phyloP scores from a whole-genome alignment of 1,140 invertebrate genomes.

The Charaxes varanes region DNA sequence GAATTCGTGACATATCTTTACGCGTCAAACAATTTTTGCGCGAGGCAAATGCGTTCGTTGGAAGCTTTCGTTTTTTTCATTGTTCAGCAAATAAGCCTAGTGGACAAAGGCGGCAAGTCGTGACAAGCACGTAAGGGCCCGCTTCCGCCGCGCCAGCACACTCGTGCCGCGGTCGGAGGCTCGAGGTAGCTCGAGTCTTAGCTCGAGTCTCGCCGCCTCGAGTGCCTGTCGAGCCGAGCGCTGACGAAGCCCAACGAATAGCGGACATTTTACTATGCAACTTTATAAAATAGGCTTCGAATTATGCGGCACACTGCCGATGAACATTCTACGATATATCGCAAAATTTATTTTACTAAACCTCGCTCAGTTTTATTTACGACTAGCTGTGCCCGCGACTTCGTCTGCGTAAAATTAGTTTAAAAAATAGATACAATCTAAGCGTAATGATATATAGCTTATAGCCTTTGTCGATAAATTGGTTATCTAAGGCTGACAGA shows the following conservation, averaged over 20 bases:
- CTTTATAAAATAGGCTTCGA: slow-evolving; percentile 43
- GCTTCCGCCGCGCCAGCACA: slow-evolving; percentile 68
- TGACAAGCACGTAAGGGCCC: slow-evolving; percentile 61
- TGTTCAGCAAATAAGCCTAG: slow-evolving; percentile 72
- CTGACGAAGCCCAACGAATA: slow-evolving; percentile 67
- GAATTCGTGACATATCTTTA: slow-evolving; percentile 34
- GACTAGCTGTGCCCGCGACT: background rate
- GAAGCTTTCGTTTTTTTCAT: slow-evolving; percentile 61
- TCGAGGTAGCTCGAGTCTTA: slow-evolving; percentile 33
- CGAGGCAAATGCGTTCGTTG: slow-evolving; percentile 41
- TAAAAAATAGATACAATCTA: no score
- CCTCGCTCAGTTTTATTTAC: no score
- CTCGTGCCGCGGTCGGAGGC: slow-evolving; percentile 38
- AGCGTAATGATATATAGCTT: no score
- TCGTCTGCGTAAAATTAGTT: no score
- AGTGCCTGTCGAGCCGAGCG: slow-evolving; percentile 54
- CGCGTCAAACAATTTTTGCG: slow-evolving; percentile 34
- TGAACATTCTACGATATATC: background rate
- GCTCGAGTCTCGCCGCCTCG: slow-evolving; percentile 36
- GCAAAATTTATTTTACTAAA: no score
- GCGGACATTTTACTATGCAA: slow-evolving; percentile 53
- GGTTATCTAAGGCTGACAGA: no score
- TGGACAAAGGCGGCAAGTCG: slow-evolving; percentile 68
- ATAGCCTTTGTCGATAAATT: no score
- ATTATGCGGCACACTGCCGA: slow-evolving; percentile 24